These are phyloP conservation scores for Oscheius onirici DNA, from an alignment of 2,888 invertebrate species.

Conservation along the genomic window DNA sequence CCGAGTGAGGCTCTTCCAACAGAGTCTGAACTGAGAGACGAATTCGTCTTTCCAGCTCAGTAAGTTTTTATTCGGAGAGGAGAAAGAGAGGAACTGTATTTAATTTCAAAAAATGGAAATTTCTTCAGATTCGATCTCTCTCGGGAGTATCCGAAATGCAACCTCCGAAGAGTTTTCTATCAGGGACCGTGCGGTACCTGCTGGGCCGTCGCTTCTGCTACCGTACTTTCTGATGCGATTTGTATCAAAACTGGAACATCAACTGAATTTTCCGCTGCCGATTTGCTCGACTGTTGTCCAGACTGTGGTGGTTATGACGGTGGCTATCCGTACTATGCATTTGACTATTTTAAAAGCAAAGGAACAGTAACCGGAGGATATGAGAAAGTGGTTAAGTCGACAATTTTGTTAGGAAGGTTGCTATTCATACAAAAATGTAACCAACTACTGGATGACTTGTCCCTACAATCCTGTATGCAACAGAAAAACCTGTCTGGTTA, in stretches of 20 bases:
- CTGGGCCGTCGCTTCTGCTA: not conserved
- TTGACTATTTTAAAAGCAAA: not conserved
- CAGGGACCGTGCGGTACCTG: conserved; percentile 7
- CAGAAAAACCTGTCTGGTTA: not conserved
- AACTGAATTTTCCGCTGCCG: not conserved
- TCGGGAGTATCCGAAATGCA: not conserved
- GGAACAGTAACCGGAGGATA: conserved; percentile 5
- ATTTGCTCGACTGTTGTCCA: not conserved
- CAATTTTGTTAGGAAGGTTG: not conserved
- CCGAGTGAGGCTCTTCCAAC: not conserved
- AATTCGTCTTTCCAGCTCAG: not conserved
- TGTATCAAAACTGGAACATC: not conserved
- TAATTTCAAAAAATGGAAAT: too few relatives aligned
- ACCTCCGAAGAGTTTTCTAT: not conserved
- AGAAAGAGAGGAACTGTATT: too few relatives aligned
- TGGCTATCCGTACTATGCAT: conserved; percentile 2
- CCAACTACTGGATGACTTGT: not conserved
- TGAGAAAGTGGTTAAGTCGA: not conserved
- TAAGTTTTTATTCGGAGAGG: not conserved
- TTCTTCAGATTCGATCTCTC: not conserved
- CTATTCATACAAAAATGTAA: not conserved
- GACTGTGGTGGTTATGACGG: not conserved
- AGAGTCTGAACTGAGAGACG: not conserved
- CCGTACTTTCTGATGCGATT: not conserved
- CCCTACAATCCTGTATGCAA: not conserved